Base-by-base conservation (phyloP, 1,140 invertebrate species). In the Bursaphelenchus mucronatus region DNA sequence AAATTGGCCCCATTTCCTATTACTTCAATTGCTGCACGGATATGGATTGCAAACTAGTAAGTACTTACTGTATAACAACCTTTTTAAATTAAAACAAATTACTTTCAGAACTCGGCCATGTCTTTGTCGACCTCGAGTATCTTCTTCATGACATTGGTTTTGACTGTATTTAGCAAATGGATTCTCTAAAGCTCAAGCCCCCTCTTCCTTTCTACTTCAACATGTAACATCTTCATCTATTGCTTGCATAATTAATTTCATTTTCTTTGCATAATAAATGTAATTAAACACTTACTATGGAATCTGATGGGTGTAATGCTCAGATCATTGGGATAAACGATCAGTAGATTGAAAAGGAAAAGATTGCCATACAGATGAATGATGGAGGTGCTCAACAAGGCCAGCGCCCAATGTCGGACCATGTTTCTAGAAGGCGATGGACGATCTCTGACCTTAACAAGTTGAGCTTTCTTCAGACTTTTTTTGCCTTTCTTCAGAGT, bases 1-100 rank as follows among this genome's bases (percentile, higher is more conserved):
- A 59, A 13, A 39, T 59, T 39, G 57, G 57, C 19, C 19, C 57
- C 11, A 30, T 59, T 39, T 40, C 57, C 19, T 59, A 59, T 44
- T 59, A 40, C 57, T 40, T 59, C 57, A 59, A 59, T 39, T 59
- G 57, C 57, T 59, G 57, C 40, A 59, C 57, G 13, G 57, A 59
- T 11, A 11, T 11, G 13, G 41, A 50, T 44, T 59, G 57, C 40
- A 43, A 59, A n/a, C 41, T 44, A 3, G 57, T 59, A 17, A 41
- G 57, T 43, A 30, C 2, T 3, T 30, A 5, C 1, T 59, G 2
- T n/a, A 13, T 11, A 17, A 13, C 13, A 59, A 43, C 39, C n/a
- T 1, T 44, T 44, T 11, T 3, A n/a, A 59, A 45, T 43, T 30
- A 59, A 11, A 3, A 17, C 2, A 59, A n/a, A 6, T 39, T n/a